phyloP scores from a whole-genome alignment of 2,113 vertebrate genomes.

The Rhagologus leucostigma region DNA sequence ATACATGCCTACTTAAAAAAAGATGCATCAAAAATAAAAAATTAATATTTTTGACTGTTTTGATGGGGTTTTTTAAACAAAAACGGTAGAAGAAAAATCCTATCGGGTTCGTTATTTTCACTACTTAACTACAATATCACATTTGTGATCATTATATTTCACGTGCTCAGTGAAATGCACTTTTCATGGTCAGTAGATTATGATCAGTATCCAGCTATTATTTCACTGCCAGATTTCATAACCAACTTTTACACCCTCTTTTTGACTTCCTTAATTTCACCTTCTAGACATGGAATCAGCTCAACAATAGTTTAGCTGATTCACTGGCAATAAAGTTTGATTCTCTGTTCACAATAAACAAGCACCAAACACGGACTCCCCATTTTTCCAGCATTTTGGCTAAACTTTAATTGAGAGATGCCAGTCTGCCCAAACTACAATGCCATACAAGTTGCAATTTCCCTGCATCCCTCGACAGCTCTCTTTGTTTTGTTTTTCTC shows the following conservation, averaged over 20 bases:
- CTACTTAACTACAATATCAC: not conserved
- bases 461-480: not conserved
- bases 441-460: rapidly evolving
- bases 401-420: not conserved
- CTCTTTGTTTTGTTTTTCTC: not conserved
- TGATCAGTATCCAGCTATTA: not conserved
- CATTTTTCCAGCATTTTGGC: not conserved
- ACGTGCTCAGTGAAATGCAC: not conserved
- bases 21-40: not conserved
- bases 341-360: not conserved
- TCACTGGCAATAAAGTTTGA: not conserved
- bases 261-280: not conserved
- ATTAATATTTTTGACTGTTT: not conserved
- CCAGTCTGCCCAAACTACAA: not conserved
- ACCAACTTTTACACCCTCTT: not conserved
- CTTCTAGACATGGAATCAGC: not conserved
- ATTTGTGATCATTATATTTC: not conserved
- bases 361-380: not conserved
- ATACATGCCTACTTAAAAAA: not conserved
- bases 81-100: not conserved
- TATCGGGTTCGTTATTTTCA: not conserved
- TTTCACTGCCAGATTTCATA: not conserved
- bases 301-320: not conserved
- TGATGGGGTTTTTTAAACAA: not conserved
- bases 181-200: not conserved